Evolutionary conservation across 2,797 vertebrate species (phyloP).

Genomic region (Chaunax sp.): DNA sequence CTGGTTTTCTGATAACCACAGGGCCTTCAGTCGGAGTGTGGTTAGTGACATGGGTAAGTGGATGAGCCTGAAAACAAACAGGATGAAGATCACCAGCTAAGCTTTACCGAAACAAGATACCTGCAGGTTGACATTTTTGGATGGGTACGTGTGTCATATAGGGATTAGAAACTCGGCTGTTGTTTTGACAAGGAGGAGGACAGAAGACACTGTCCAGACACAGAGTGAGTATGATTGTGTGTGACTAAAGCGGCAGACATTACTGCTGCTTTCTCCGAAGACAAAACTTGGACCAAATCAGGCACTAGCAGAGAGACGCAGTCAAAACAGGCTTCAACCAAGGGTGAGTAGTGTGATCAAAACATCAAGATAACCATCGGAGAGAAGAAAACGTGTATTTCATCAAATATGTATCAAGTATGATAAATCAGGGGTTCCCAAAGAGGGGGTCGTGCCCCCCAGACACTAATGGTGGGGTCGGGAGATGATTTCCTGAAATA

Average conservation of each 20-base stretch:
- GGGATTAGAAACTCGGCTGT: background rate
- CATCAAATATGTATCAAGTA: background rate
- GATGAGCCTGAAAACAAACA: conserved; percentile 81
- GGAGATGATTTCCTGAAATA: no score
- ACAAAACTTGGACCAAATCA: conserved; percentile 32
- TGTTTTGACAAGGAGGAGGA: conserved; percentile 29
- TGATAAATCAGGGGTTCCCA: background rate
- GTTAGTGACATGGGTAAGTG: conserved; percentile 93
- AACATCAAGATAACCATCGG: background rate
- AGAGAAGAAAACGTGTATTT: background rate
- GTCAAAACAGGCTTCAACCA: conserved; percentile 23
- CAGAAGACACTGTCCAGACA: conserved; percentile 40
- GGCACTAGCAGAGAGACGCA: conserved; percentile 1
- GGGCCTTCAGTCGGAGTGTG: conserved; percentile 91
- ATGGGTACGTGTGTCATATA: background rate
- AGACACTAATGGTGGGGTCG: no score
- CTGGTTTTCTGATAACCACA: conserved; percentile 99
- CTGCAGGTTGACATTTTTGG: background rate
- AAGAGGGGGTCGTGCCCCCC: no score
- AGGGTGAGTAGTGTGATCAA: background rate
- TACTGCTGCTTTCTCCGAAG: conserved; percentile 17
- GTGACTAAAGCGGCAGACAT: conserved; percentile 36
- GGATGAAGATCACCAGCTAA: background rate
- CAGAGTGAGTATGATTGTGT: conserved; percentile 20
- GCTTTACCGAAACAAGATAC: background rate